These are phyloP conservation scores for Tachystola acroxantha DNA, from an alignment of 2,888 invertebrate genomes.

Conservation along the genomic window DNA sequence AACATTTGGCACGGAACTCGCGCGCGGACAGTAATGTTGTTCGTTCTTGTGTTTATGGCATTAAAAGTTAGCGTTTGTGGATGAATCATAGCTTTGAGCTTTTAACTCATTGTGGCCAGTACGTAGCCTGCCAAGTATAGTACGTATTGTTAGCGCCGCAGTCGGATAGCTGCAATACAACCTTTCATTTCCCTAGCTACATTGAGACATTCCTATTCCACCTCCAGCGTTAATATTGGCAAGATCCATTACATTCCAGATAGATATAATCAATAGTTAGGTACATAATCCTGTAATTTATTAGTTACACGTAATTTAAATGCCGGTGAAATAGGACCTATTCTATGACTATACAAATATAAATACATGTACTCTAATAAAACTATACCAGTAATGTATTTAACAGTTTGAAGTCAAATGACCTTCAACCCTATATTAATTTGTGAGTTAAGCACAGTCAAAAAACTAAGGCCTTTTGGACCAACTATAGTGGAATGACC, in stretches of 20 bases:
- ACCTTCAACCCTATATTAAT: no score
- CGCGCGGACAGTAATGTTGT: no score
- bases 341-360: no score
- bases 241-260: neutral
- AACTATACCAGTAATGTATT: neutral
- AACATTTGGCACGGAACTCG: no score
- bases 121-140: no score
- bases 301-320: neutral
- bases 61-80: no score
- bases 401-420: no score
- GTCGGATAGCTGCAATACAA: neutral
- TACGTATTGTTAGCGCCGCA: no score
- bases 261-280: neutral
- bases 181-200: neutral
- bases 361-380: neutral
- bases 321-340: neutral
- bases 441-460: neutral
- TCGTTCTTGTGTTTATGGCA: no score
- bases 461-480: neutral
- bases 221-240: neutral
- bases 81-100: no score
- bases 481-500: constrained; percentile 10
- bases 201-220: neutral
- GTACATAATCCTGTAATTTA: neutral
- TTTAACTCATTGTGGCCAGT: no score